These are phyloP conservation scores for Eulemur mongoz DNA, from an alignment of 2,797 vertebrate species.

Conservation along the genomic window DNA sequence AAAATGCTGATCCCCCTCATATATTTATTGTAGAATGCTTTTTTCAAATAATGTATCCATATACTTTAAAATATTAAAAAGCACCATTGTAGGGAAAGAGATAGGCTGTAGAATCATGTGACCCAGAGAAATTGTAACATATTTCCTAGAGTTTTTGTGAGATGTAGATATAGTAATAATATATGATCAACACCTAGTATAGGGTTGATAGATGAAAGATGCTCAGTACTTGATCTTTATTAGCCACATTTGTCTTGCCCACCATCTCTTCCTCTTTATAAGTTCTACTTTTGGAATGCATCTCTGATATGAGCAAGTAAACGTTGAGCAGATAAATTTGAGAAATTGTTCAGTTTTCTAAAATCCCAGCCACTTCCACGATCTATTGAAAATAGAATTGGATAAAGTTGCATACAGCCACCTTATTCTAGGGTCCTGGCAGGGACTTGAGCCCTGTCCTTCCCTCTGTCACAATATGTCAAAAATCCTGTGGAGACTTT, in stretches of 20 bases:
- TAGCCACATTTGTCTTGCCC: background rate
- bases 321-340: background rate
- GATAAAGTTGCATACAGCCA: background rate
- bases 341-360: slow-evolving; percentile 10
- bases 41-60: background rate
- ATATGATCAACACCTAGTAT: background rate
- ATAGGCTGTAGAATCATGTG: background rate
- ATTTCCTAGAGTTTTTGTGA: background rate
- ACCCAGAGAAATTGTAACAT: background rate
- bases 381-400: slow-evolving; percentile 1
- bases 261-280: background rate
- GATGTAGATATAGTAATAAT: background rate
- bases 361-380: slow-evolving; percentile 28
- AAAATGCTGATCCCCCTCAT: background rate
- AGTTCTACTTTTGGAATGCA: background rate
- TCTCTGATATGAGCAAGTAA: background rate
- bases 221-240: background rate
- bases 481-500: slow-evolving; percentile 66
- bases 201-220: background rate
- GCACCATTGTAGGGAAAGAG: background rate
- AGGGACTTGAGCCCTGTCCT: slow-evolving; percentile 45
- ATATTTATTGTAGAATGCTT: background rate
- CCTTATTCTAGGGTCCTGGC: background rate
- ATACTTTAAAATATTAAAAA: background rate
- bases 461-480: slow-evolving; percentile 59